Evolutionary conservation across 1,140 invertebrate species (phyloP).

Genomic region (Diorhabda carinulata): DNA sequence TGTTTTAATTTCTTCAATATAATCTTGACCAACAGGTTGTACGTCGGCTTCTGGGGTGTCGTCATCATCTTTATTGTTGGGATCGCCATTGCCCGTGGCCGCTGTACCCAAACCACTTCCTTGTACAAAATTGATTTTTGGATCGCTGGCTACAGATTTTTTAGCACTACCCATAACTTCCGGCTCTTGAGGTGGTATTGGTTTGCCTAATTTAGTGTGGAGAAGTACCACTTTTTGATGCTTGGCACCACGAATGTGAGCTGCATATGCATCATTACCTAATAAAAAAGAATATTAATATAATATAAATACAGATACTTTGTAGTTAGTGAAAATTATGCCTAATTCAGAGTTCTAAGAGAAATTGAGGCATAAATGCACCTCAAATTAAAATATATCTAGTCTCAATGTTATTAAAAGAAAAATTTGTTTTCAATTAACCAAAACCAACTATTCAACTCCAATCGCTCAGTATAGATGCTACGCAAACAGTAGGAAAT

Average conservation of each 20-base stretch:
- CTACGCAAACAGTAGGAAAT: too few relatives aligned
- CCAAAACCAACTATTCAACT: too few relatives aligned
- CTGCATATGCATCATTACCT: slow-evolving; percentile 95
- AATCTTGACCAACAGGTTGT: slow-evolving; percentile 96
- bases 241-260: slow-evolving; percentile 95
- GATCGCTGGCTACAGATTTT: slow-evolving; percentile 62
- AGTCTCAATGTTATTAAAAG: too few relatives aligned
- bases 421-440: too few relatives aligned
- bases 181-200: slow-evolving; percentile 93
- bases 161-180: slow-evolving; percentile 63
- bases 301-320: too few relatives aligned
- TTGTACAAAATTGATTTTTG: slow-evolving; percentile 89
- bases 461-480: too few relatives aligned
- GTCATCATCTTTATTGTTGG: slow-evolving; percentile 54
- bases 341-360: too few relatives aligned
- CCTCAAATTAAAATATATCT: too few relatives aligned
- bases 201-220: slow-evolving; percentile 95
- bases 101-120: slow-evolving; percentile 65
- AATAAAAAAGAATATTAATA: neutral
- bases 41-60: slow-evolving; percentile 74
- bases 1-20: slow-evolving; percentile 95
- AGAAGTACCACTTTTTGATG: slow-evolving; percentile 97
- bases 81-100: slow-evolving; percentile 51
- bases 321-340: too few relatives aligned
- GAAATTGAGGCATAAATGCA: too few relatives aligned